These are phyloP conservation scores for Ctenoplectra terminalis DNA, from an alignment of 1,140 invertebrate genomes.

Conservation along the genomic window DNA sequence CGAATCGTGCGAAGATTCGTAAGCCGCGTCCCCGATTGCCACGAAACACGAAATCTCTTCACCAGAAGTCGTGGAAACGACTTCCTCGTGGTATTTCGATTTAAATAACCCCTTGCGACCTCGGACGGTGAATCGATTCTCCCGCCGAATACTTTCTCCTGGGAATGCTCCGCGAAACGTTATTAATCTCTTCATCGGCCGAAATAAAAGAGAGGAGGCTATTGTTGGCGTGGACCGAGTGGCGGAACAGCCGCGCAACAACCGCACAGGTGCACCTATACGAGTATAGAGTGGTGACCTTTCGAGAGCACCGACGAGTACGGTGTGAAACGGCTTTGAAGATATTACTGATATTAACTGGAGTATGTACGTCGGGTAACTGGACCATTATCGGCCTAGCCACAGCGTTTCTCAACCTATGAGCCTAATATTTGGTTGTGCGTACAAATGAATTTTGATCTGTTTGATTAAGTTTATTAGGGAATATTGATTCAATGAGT, in stretches of 20 bases:
- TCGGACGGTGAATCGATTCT: neutral
- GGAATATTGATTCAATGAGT: no score
- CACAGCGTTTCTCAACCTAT: no score
- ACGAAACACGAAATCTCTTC: neutral
- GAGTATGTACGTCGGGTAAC: constrained; percentile 19
- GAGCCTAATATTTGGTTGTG: no score
- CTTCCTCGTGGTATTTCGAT: constrained; percentile 54
- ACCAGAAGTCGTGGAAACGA: neutral
- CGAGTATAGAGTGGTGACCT: constrained; percentile 15
- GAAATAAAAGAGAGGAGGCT: constrained; percentile 43
- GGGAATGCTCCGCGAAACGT: constrained; percentile 42
- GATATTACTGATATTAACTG: constrained; percentile 43
- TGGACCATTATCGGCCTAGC: constrained; percentile 25
- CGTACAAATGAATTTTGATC: no score
- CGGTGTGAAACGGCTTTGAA: constrained; percentile 40
- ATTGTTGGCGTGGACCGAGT: constrained; percentile 41
- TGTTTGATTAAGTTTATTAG: no score
- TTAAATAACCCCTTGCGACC: constrained; percentile 30
- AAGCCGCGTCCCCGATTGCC: neutral
- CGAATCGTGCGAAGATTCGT: no score
- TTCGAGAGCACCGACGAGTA: neutral
- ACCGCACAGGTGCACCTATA: constrained; percentile 39
- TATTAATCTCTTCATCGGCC: constrained; percentile 56
- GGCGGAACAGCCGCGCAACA: neutral
- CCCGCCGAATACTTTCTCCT: constrained; percentile 46